Percentiles rank a stretch among this genome's conserved stretches.
Conservation (phyloP, 2,797 vertebrate genomes). For the Chaetophractus vellerosus region DNA sequence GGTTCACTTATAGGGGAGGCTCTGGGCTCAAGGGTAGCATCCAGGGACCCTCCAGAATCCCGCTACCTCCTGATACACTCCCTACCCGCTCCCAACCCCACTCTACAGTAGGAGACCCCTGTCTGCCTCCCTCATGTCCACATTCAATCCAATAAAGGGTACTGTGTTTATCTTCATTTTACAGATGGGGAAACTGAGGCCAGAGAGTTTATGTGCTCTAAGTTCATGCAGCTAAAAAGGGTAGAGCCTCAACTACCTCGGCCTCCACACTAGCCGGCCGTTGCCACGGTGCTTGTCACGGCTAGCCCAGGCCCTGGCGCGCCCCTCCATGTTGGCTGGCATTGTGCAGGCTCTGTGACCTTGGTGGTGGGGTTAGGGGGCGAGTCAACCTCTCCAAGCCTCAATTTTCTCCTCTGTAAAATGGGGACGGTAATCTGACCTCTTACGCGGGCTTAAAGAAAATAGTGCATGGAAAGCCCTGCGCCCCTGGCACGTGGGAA, state of each 20-base stretch:
- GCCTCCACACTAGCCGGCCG: accelerated
- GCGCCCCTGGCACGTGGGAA: slow-evolving; percentile 40
- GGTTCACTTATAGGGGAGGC: neutral
- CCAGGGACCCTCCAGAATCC: neutral
- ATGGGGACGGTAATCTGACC: neutral
- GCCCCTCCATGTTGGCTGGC: neutral
- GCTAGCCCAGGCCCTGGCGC: no score
- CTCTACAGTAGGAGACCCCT: neutral
- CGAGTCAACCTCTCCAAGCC: neutral
- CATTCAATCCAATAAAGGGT: neutral
- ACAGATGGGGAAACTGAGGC: slow-evolving; percentile 25
- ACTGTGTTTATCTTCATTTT: neutral
- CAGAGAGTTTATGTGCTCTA: neutral
- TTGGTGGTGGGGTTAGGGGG: neutral
- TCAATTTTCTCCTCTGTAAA: slow-evolving; percentile 7
- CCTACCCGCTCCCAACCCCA: no score
- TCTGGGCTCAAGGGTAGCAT: neutral
- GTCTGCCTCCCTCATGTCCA: neutral
- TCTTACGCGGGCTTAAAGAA: neutral
- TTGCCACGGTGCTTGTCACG: accelerated
- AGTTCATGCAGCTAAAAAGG: neutral
- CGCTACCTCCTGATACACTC: neutral
- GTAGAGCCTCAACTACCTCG: neutral
- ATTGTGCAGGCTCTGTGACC: neutral
- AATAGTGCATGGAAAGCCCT: neutral